Conservation (phyloP, 2,888 invertebrate genomes). For the Philhelius pedissequus region DNA sequence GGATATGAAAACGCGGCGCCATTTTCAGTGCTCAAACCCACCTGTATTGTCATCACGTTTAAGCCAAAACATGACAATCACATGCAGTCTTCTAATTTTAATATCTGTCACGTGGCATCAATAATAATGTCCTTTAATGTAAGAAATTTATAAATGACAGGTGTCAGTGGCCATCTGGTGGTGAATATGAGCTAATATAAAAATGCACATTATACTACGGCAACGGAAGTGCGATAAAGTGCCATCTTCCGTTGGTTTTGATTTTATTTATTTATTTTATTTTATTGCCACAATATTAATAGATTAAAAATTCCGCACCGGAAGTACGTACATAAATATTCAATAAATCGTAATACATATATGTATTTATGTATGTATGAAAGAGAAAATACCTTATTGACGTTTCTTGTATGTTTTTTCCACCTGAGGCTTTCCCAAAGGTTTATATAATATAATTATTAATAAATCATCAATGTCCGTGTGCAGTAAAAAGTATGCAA, state of each 20-base stretch:
- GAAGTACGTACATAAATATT: neutral
- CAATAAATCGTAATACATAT: neutral
- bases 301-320: neutral
- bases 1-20: neutral
- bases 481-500: neutral
- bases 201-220: neutral
- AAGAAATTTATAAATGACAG: constrained; percentile 13
- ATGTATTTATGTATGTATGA: neutral
- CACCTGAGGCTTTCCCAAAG: constrained; percentile 2
- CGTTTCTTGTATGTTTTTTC: neutral
- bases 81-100: constrained; percentile 10
- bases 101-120: constrained; percentile 1
- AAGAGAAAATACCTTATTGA: neutral
- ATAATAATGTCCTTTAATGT: neutral
- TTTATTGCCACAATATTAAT: neutral
- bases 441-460: constrained; percentile 59
- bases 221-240: constrained; percentile 1
- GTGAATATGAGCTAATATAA: neutral
- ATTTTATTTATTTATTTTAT: neutral
- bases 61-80: neutral
- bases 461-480: constrained; percentile 53
- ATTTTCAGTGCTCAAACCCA: neutral
- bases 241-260: neutral
- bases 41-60: neutral
- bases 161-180: constrained; percentile 1